These are phyloP conservation scores for Enteromius argenteus DNA, from an alignment of 2,797 vertebrate genomes.

Conservation along the genomic window DNA sequence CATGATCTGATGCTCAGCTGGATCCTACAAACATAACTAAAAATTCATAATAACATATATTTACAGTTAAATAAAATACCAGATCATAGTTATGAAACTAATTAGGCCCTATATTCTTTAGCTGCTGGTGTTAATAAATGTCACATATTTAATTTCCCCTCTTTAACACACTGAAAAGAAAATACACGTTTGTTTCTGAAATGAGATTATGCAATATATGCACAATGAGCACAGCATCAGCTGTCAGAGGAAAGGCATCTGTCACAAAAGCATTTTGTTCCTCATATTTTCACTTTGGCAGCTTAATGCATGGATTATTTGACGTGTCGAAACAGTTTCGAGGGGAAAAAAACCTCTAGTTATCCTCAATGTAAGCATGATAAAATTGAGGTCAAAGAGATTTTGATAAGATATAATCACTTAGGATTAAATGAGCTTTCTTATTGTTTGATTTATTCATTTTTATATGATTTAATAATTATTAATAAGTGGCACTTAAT, in stretches of 20 bases:
- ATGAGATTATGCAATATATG: not conserved
- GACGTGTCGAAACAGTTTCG: not conserved
- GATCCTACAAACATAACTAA: not conserved
- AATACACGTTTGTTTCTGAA: not conserved
- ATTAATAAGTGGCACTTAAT: no score
- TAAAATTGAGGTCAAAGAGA: not conserved
- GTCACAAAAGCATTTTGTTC: conserved; percentile 11
- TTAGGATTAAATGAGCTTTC: not conserved
- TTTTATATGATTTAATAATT: no score
- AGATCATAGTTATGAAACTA: not conserved
- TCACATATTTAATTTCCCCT: not conserved
- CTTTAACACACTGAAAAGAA: not conserved
- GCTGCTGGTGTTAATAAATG: not conserved
- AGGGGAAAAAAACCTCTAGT: not conserved
- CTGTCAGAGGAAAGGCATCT: not conserved
- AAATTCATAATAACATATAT: not conserved
- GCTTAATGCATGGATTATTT: not conserved
- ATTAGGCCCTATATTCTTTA: not conserved
- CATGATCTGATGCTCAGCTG: not conserved
- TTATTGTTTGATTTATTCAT: not conserved
- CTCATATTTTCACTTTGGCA: not conserved
- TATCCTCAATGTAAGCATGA: not conserved
- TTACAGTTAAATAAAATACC: not conserved
- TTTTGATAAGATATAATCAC: not conserved
- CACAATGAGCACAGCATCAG: not conserved